phyloP scores from a whole-genome alignment of 2,113 vertebrate species.

The Rhinoptilus africanus region DNA sequence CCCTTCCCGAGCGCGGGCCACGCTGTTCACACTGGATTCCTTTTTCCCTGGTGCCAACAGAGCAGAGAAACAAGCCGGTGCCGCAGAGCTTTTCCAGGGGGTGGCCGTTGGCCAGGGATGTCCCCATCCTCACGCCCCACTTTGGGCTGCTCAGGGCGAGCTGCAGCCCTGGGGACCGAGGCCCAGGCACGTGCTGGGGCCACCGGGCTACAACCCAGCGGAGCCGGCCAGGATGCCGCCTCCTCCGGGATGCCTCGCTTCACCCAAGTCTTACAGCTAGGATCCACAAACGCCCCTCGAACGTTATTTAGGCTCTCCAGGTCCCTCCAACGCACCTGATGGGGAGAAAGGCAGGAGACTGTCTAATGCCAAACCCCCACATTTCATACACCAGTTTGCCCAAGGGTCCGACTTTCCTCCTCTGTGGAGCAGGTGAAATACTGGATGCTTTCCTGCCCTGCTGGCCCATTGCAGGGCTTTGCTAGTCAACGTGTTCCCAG shows the following conservation, averaged over 20 bases:
- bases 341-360: not conserved
- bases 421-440: not conserved
- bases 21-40: not conserved
- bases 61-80: not conserved
- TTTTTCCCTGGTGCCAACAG: not conserved
- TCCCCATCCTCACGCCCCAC: fast-evolving
- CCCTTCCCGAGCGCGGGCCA: not conserved
- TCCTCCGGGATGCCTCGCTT: not conserved
- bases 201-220: too few relatives aligned
- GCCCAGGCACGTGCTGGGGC: fast-evolving
- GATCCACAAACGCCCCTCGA: not conserved
- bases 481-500: not conserved
- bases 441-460: not conserved
- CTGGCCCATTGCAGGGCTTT: not conserved
- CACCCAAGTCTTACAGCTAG: not conserved
- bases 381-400: not conserved
- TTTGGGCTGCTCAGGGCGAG: not conserved
- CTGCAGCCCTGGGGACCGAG: not conserved
- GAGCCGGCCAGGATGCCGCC: not conserved
- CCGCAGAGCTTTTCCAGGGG: not conserved
- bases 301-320: not conserved
- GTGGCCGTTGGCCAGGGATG: not conserved
- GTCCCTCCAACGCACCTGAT: not conserved
- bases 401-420: not conserved
- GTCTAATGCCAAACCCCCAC: not conserved